phyloP scores from a whole-genome alignment of 2,888 invertebrate genomes.

The Perizoma affinitatum region DNA sequence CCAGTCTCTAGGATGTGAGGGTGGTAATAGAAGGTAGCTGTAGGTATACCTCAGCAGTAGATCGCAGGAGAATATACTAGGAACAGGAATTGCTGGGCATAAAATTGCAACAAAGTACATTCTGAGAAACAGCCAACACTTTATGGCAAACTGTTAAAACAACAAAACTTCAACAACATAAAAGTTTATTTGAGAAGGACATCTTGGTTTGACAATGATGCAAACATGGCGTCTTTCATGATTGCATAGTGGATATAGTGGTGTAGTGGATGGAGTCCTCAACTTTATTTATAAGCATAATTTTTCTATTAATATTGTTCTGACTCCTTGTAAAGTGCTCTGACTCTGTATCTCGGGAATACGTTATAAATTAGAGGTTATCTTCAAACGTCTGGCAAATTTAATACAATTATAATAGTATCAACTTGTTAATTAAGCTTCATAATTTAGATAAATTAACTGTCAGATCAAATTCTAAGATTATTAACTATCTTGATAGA shows the following conservation, averaged over 20 bases:
- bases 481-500: conserved; percentile 7
- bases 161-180: background rate
- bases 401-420: conserved; percentile 19
- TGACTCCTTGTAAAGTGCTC: conserved; percentile 5
- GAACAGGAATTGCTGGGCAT: too few species aligned
- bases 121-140: background rate
- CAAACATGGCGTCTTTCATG: too few species aligned
- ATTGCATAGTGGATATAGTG: too few species aligned
- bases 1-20: too few species aligned
- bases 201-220: background rate
- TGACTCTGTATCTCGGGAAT: conserved; percentile 21
- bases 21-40: too few species aligned
- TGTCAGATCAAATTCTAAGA: conserved; percentile 20
- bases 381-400: conserved; percentile 22
- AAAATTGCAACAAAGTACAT: too few species aligned
- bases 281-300: too few species aligned
- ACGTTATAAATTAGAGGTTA: conserved; percentile 25
- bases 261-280: too few species aligned
- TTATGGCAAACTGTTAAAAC: background rate
- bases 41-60: too few species aligned
- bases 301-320: too few species aligned
- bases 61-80: too few species aligned
- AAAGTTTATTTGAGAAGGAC: background rate
- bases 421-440: conserved; percentile 9
- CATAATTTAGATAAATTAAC: conserved; percentile 25